Conservation (phyloP, 2,113 vertebrate genomes). For the Chinchilla lanigera region DNA sequence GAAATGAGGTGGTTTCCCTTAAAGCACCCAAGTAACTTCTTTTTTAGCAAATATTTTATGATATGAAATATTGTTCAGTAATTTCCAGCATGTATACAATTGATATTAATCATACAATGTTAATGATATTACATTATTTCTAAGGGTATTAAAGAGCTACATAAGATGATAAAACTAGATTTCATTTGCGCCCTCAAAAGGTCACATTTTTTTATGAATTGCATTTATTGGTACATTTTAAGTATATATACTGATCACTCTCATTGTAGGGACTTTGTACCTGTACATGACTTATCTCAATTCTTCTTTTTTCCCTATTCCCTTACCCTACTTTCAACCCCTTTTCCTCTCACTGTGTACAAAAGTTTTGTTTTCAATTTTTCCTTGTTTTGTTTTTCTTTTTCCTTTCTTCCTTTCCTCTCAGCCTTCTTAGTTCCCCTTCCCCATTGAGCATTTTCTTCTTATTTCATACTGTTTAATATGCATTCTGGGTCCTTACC, state of each 20-base stretch:
- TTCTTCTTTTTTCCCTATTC: not conserved
- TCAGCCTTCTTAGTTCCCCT: not conserved
- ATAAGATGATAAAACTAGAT: not conserved
- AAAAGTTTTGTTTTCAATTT: not conserved
- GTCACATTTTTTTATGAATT: not conserved
- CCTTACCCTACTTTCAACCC: not conserved
- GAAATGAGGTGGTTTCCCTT: not conserved
- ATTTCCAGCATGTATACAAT: not conserved
- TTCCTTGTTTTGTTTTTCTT: not conserved
- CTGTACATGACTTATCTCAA: not conserved
- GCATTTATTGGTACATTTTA: not conserved
- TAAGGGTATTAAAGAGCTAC: not conserved
- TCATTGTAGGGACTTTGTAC: not conserved
- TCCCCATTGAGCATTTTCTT: not conserved
- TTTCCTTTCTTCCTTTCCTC: not conserved
- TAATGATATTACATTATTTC: not conserved
- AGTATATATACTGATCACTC: not conserved
- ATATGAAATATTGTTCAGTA: not conserved
- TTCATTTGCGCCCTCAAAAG: not conserved
- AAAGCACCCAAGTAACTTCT: not conserved
- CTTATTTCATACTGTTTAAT: not conserved
- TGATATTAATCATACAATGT: not conserved
- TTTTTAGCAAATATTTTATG: not conserved
- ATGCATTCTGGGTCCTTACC: not conserved
- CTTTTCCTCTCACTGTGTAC: not conserved